Evolutionary conservation across 2,888 invertebrate genomes (phyloP), one percentile per base, ranked within the genome.

Genomic region (Mimachlamys varia): DNA sequence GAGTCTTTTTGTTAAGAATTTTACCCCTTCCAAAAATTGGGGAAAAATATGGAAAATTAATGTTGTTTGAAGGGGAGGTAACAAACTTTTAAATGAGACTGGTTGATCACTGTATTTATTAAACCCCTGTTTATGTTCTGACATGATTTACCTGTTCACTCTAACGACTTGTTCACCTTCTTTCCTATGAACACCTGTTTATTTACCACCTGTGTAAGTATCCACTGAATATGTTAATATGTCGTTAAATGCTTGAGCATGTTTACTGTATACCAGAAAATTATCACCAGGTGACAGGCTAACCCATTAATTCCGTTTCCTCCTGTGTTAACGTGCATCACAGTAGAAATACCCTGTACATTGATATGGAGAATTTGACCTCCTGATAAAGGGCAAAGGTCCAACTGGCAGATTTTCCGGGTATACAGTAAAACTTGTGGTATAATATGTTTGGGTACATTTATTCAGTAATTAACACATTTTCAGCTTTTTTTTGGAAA

Each of bases 241-340:
- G 62, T 33, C 17, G 12, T 76, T 76, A 4, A 76, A 10, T 76
- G 33, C 33, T 76, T 27, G 76, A 33, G 76, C 76, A 76, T 76
- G 76, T 76, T 58, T 76, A 33, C 76, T 33, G 76, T 76, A 76
- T 33, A 76, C 33, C 76, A 76, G 76, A 33, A 53, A 76, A 76
- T 27, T 22, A 58, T 58, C 19, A 19, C 53, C 53, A 7, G 15
- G 53, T 53, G 19, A 53, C 5, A 53, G 2, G 1, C 19, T 17
- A 12, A 10, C 19, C 53, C 53, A 13, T 13, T 53, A 19, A 58
- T n/a, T 58, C n/a, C 1, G n/a, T 22, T 58, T 22, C 19, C 4
- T 10, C 58, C 58, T 4, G 19, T 58, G 58, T 58, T 58, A 19
- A 58, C n/a, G 19, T 22, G 3, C 3, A 2, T 58, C 58, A 53